These are phyloP conservation scores for Saxidomus purpurata DNA, from an alignment of 1,140 invertebrate genomes.

Conservation along the genomic window DNA sequence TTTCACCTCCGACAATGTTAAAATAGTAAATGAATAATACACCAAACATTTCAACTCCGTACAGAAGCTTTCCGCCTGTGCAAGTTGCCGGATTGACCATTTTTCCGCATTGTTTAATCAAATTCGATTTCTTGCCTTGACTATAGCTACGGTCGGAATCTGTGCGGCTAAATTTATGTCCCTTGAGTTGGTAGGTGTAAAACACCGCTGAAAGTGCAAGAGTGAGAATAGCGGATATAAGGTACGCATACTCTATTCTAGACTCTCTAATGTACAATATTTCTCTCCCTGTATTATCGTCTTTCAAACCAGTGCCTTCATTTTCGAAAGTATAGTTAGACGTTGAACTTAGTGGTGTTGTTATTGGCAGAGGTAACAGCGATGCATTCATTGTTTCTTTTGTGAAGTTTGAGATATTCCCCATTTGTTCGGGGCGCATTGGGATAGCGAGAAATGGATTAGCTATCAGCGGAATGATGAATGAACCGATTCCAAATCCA, in stretches of 20 bases:
- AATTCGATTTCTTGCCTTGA: neutral
- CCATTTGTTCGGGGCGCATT: neutral
- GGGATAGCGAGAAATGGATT: constrained; percentile 74
- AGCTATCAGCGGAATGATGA: constrained; percentile 78
- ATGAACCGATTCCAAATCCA: constrained; percentile 79
- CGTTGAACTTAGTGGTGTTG: too few relatives aligned
- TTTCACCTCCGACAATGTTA: constrained; percentile 73
- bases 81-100: constrained; percentile 75
- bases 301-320: neutral
- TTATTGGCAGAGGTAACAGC: too few relatives aligned
- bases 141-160: neutral
- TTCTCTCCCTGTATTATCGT: neutral
- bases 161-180: constrained; percentile 4
- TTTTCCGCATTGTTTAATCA: neutral
- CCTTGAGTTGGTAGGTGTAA: constrained; percentile 65
- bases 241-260: constrained; percentile 72
- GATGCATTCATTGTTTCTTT: neutral
- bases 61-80: constrained; percentile 65
- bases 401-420: neutral
- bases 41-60: constrained; percentile 69
- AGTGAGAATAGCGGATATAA: constrained; percentile 69
- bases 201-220: constrained; percentile 66
- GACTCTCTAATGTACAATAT: constrained; percentile 64
- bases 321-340: neutral
- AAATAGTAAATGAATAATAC: constrained; percentile 75